These are phyloP conservation scores for Setipinna tenuifilis DNA, from an alignment of 2,797 vertebrate species.

Conservation along the genomic window DNA sequence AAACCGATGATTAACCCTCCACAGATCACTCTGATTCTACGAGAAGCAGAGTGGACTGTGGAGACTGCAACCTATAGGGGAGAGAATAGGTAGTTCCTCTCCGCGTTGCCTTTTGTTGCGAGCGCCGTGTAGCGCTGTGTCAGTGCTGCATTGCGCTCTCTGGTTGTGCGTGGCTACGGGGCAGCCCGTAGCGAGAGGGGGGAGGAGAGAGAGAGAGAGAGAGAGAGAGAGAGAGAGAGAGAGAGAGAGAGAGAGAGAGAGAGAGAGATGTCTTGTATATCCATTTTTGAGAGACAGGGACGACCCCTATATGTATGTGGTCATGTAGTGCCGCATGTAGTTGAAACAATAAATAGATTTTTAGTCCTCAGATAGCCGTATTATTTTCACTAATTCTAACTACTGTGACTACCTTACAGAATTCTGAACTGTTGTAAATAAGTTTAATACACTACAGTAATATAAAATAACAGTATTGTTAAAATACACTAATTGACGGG, in stretches of 20 bases:
- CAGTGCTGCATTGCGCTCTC: conserved; percentile 56
- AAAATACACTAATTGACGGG: background rate
- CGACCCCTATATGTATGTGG: background rate
- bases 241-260: conserved; percentile 32
- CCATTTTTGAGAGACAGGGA: conserved; percentile 13
- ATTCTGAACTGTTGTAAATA: background rate
- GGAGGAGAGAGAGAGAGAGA: conserved; percentile 26
- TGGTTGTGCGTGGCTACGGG: conserved; percentile 47
- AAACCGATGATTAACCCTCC: background rate
- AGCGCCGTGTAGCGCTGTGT: conserved; percentile 34
- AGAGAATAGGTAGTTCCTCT: background rate
- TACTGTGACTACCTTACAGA: background rate
- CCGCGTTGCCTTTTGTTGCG: conserved; percentile 40
- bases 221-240: conserved; percentile 34
- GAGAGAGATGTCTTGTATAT: background rate
- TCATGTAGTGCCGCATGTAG: background rate
- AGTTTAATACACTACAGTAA: background rate
- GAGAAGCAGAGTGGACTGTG: background rate
- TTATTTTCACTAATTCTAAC: too few species aligned
- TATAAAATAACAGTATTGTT: background rate
- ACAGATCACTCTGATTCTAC: background rate
- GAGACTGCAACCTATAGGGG: background rate
- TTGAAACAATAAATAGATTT: background rate
- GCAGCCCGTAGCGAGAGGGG: conserved; percentile 49
- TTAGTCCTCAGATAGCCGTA: background rate